phyloP scores from a whole-genome alignment of 1,140 invertebrate species.

The Lepidurus packardi region DNA sequence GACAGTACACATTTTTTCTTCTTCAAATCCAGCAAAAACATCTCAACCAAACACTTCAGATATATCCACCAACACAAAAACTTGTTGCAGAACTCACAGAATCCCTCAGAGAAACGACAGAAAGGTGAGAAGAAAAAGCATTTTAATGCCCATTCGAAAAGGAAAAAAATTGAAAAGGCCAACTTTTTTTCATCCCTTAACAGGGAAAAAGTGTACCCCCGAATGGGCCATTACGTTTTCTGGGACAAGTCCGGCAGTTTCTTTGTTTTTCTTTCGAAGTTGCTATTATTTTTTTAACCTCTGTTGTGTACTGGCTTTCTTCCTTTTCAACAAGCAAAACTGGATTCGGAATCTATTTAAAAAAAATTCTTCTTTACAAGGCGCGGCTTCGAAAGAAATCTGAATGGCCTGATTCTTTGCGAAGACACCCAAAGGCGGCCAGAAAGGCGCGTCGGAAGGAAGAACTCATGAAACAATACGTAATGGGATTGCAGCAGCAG shows the following conservation, averaged over 20 bases:
- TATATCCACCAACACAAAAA: too few relatives aligned
- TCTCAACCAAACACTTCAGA: too few relatives aligned
- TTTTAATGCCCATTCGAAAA: too few relatives aligned
- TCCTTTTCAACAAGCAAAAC: not conserved
- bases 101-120: too few relatives aligned
- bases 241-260: not conserved
- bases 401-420: not conserved
- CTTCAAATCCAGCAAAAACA: too few relatives aligned
- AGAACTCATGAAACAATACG: slow-evolving; percentile 68
- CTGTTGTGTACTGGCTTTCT: not conserved
- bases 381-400: not conserved
- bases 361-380: not conserved
- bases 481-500: slow-evolving; percentile 67
- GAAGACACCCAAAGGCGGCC: slow-evolving; percentile 50
- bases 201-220: too few relatives aligned
- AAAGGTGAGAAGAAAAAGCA: too few relatives aligned
- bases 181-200: too few relatives aligned
- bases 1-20: too few relatives aligned
- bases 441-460: slow-evolving; percentile 59
- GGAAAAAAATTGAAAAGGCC: too few relatives aligned
- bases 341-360: not conserved
- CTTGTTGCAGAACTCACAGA: too few relatives aligned
- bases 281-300: not conserved
- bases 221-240: too few relatives aligned
- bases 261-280: not conserved